Evolutionary conservation across 2,888 invertebrate species (phyloP).

Genomic region (Ormyrus nitidulus): DNA sequence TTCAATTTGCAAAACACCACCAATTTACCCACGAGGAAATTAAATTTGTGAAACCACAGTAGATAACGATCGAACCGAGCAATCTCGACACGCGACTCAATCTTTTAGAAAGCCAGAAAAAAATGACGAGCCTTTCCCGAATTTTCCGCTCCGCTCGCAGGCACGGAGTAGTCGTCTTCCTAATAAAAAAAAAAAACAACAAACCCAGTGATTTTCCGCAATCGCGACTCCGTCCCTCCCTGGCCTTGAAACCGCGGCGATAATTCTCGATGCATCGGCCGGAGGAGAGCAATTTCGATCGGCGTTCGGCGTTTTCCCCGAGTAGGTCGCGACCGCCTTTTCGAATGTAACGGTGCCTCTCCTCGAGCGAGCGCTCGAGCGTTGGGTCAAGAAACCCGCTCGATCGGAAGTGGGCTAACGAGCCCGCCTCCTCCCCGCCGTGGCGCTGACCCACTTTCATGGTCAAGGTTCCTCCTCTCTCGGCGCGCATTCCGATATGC

Average conservation of each 20-base stretch:
- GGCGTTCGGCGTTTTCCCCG: too few relatives aligned
- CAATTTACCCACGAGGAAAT: too few relatives aligned
- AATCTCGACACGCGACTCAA: neutral
- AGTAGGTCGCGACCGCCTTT: conserved; percentile 75
- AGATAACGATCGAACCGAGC: too few relatives aligned
- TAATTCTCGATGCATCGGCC: neutral
- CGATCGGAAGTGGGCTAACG: conserved; percentile 72
- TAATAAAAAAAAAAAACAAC: conserved; percentile 22
- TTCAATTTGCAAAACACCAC: too few relatives aligned
- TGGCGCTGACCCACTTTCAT: conserved; percentile 70
- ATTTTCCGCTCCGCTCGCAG: conserved; percentile 49
- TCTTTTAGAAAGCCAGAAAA: conserved; percentile 40
- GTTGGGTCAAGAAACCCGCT: conserved; percentile 57
- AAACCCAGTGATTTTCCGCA: conserved; percentile 25
- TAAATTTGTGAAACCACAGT: too few relatives aligned
- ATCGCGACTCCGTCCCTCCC: conserved; percentile 5
- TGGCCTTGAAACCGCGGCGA: neutral
- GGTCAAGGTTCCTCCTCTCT: conserved; percentile 66
- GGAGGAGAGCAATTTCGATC: neutral
- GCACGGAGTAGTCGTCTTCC: conserved; percentile 36
- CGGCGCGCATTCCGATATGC: conserved; percentile 19
- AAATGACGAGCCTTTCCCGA: conserved; percentile 27
- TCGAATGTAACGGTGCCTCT: conserved; percentile 70
- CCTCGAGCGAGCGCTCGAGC: conserved; percentile 58
- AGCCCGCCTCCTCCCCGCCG: conserved; percentile 57